Evolutionary conservation across 92 coral and sea anemone genomes (phyloP), one percentile per base, ranked within the genome.

Genomic region (Galaxea fascicularis): DNA sequence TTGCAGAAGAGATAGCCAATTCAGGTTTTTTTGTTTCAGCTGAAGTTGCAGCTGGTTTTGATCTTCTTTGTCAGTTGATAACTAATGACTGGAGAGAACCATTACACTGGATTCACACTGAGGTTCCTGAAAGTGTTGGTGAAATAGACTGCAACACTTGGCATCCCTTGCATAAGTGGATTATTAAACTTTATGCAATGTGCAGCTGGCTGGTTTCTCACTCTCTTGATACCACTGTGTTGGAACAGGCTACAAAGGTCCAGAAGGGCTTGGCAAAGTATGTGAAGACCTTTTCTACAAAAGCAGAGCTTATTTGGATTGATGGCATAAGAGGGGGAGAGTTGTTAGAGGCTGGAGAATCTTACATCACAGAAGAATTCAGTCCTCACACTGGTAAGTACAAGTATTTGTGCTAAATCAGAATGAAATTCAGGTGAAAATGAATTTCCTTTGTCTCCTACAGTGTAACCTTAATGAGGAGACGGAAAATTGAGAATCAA

Each of bases 121-220:
- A 47, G 22, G 15, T 25, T 54, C 10, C 1, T 22, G 26, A 28
- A 20, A 17, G 15, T 45, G 65, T 31, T 64, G 79, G 83, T 35
- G 49, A 80, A 45, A 47, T 86, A 24, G 83, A 87, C 27, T 7
- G 45, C 17, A 26, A 25, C 8, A 63, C 68, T 3, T 89, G 83
- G 93, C 92, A 78, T 46, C 87, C 93, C 53, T 66, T 94, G 28
- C 98, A 94, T 75, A 85, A 77, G 26, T 92, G 98, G 93, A 51
- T 94, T n/a, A 84, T 92, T 0, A 80, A 85, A 41, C 59, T 93
- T 46, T 72, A 73, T 58, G 82, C 86, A 67, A 65, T 83, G 3
- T 63, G 87, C 24, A 26, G 84, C 15, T 66, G 79, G 57, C 25
- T 89, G 20, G 74, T 56, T 52, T 70, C 24, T 5, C 21, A 74